Conservation (phyloP, 2,113 vertebrate genomes). For the Otis tarda region DNA sequence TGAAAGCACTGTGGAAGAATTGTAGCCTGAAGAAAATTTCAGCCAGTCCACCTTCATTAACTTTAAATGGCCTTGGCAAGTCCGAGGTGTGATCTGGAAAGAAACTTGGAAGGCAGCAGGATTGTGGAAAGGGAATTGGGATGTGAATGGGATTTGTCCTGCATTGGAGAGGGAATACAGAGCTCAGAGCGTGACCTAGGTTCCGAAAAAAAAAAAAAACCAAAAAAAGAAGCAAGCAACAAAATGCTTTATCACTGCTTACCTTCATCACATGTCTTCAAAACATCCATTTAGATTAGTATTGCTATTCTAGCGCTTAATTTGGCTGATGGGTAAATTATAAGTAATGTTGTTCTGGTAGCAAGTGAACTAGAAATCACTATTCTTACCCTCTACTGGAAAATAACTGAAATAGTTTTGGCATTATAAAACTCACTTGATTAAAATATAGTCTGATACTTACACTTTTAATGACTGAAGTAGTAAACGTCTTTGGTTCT, state of each 20-base stretch:
- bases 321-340: slow-evolving; percentile 2
- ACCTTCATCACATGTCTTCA: neutral
- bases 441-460: neutral
- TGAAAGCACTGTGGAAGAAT: neutral
- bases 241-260: neutral
- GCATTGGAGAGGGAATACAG: neutral
- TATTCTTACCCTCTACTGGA: neutral
- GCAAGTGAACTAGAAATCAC: neutral
- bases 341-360: neutral
- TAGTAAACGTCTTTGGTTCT: neutral
- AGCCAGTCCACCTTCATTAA: slow-evolving; percentile 51
- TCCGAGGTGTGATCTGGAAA: slow-evolving; percentile 11
- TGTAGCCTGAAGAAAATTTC: slow-evolving; percentile 47
- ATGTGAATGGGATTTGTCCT: neutral
- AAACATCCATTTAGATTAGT: neutral
- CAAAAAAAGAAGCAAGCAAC: neutral
- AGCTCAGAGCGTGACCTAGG: neutral
- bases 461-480: neutral
- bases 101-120: neutral
- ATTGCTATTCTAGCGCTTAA: neutral
- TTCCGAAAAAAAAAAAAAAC: neutral
- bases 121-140: neutral
- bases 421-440: neutral
- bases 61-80: slow-evolving; percentile 9
- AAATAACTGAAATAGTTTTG: neutral